Conservation (phyloP, 1,140 invertebrate species). For the Brachionus asplanchnoidis region DNA sequence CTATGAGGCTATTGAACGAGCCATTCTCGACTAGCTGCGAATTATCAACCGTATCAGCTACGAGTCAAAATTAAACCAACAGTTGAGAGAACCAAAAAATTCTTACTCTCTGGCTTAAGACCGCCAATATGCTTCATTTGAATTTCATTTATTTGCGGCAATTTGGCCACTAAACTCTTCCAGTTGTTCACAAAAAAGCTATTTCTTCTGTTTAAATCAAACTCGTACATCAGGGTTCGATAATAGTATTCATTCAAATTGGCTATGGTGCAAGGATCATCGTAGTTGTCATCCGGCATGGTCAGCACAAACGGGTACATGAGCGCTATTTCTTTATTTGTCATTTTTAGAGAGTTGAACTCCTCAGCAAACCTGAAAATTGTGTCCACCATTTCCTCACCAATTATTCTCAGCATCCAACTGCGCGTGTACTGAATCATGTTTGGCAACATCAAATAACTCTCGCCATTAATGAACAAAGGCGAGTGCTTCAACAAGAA, state of each 20-base stretch:
- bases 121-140: not conserved
- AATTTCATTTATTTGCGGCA: not conserved
- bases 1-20: not conserved
- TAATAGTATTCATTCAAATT: slow-evolving; percentile 23
- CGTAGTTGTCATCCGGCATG: not conserved
- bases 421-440: not conserved
- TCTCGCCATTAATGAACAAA: slow-evolving; percentile 6
- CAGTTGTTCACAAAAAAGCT: not conserved
- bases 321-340: slow-evolving; percentile 32
- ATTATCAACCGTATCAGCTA: not conserved
- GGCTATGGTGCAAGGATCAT: not conserved
- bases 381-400: not conserved
- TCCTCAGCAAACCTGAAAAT: slow-evolving; percentile 23
- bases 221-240: not conserved
- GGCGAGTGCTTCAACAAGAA: slow-evolving; percentile 21
- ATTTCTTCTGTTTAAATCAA: not conserved
- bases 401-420: slow-evolving; percentile 29
- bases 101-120: not conserved
- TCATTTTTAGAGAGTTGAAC: slow-evolving; percentile 28
- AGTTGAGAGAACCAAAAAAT: not conserved
- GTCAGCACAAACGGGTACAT: not conserved
- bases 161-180: not conserved
- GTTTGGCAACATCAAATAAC: slow-evolving; percentile 30
- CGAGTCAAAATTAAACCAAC: not conserved
- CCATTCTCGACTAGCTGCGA: not conserved